A percentile compares a stretch with the other conserved stretches of the same genome.
phyloP scores from a whole-genome alignment of 53 echinoderm and acorn worm genomes.

The Pentamera pediparva region DNA sequence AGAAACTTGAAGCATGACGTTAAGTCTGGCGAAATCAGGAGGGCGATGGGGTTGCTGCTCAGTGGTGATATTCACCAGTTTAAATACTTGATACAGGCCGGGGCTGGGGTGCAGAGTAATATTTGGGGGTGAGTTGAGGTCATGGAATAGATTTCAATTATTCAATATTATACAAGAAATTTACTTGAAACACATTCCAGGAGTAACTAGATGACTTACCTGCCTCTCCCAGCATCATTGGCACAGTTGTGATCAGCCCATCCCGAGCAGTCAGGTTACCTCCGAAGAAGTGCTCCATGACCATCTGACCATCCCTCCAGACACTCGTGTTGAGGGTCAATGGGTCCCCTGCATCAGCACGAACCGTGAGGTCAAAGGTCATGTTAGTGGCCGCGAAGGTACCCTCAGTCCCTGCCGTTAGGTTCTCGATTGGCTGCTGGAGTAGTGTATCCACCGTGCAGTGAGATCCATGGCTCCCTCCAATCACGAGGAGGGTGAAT shows the following conservation, averaged over 20 bases:
- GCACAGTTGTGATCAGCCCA: background rate
- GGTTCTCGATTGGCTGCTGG: background rate
- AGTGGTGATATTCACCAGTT: too few species aligned
- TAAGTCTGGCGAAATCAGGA: too few species aligned
- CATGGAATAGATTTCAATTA: too few species aligned
- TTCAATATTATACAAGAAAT: too few species aligned
- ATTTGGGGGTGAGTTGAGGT: too few species aligned
- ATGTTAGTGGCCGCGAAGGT: background rate
- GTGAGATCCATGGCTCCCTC: background rate
- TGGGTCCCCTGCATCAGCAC: constrained; percentile 38
- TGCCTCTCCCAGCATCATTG: background rate
- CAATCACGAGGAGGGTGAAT: background rate
- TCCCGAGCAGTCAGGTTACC: background rate
- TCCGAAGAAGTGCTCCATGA: background rate
- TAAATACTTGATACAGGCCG: too few species aligned
- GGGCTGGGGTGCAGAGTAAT: too few species aligned
- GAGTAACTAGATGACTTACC: too few species aligned
- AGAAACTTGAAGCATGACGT: too few species aligned
- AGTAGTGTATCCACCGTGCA: background rate
- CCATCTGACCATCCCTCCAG: background rate
- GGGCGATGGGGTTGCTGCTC: too few species aligned
- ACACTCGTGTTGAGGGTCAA: constrained; percentile 17
- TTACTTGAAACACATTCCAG: too few species aligned
- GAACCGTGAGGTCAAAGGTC: constrained; percentile 19
- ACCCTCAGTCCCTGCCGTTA: background rate